Evolutionary conservation across 2,888 invertebrate genomes (phyloP).

Genomic region (Pheosia tremula): DNA sequence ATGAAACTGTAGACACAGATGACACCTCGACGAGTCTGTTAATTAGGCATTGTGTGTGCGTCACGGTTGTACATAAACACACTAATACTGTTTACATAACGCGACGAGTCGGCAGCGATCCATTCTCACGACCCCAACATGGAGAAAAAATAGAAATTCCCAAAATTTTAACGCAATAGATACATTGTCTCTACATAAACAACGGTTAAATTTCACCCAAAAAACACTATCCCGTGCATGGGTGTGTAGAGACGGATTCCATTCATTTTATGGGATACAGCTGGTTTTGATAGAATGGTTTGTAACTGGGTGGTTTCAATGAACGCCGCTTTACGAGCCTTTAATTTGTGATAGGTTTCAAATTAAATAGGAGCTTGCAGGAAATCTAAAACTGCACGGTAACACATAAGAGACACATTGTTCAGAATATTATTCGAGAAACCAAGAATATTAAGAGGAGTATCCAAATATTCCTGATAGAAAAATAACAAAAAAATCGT

Average conservation of each 20-base stretch:
- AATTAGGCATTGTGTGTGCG: slow-evolving; percentile 31
- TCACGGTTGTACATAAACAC: slow-evolving; percentile 54
- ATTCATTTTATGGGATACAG: slow-evolving; percentile 5
- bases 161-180: slow-evolving; percentile 74
- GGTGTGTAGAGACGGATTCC: slow-evolving; percentile 48
- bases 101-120: slow-evolving; percentile 69
- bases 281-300: background rate
- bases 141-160: slow-evolving; percentile 68
- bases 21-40: slow-evolving; percentile 13
- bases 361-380: no score
- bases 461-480: no score
- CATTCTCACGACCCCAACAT: slow-evolving; percentile 76
- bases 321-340: no score
- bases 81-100: slow-evolving; percentile 76
- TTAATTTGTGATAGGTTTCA: no score
- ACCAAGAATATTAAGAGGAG: no score
- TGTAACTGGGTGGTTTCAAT: background rate
- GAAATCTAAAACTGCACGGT: no score
- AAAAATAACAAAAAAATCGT: no score
- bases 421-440: no score
- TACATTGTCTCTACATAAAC: slow-evolving; percentile 79
- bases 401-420: no score
- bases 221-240: slow-evolving; percentile 42
- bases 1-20: slow-evolving; percentile 1
- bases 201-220: slow-evolving; percentile 69